A percentile compares a stretch with the other conserved stretches of the same genome.
Conservation (phyloP, 2,797 vertebrate genomes). For the Momotus momota region DNA sequence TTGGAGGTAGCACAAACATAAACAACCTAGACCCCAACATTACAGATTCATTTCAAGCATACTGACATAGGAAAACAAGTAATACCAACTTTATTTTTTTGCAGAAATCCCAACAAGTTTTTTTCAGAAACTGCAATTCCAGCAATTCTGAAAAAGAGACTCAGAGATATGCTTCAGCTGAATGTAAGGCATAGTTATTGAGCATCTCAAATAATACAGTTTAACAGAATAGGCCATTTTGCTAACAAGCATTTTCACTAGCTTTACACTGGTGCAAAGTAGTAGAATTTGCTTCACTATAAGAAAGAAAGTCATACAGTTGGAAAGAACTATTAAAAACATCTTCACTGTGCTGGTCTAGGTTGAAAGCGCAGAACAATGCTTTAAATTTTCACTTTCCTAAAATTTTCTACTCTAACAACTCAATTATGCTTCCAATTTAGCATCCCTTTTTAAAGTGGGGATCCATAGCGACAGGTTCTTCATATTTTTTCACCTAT, state of each 20-base stretch:
- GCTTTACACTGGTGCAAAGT: background rate
- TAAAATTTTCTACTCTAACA: background rate
- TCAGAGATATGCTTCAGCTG: background rate
- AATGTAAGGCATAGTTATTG: background rate
- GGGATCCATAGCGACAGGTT: background rate
- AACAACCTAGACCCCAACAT: background rate
- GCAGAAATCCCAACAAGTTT: background rate
- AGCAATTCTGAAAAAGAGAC: background rate
- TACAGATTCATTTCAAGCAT: background rate
- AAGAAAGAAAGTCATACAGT: background rate
- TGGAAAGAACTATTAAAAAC: background rate
- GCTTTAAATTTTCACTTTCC: background rate
- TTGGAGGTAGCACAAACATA: background rate
- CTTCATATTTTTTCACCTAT: conserved; percentile 25
- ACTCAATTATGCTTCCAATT: background rate
- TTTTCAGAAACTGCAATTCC: background rate
- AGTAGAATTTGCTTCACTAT: background rate
- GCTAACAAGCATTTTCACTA: background rate
- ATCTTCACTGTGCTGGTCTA: background rate
- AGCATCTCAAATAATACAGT: background rate
- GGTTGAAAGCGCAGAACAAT: background rate
- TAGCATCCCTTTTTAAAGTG: background rate
- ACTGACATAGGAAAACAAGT: background rate
- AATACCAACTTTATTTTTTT: background rate
- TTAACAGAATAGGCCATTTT: background rate